Base-by-base conservation (phyloP, 2,888 invertebrate species). In the Microplitis deprimator region DNA sequence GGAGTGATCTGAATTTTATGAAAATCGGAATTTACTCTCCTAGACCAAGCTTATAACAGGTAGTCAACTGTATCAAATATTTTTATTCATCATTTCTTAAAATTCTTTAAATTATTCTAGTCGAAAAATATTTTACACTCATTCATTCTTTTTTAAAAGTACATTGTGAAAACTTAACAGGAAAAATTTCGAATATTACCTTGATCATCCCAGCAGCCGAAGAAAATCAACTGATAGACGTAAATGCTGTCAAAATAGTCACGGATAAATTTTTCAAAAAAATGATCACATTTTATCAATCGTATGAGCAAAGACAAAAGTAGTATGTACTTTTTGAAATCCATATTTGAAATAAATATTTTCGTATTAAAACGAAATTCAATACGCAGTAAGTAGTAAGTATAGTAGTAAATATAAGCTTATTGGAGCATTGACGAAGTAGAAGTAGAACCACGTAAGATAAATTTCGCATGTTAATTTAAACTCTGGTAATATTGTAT, bases 141-240 rank as follows among this genome's bases (percentile, higher is more conserved):
- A 41, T 8, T 7, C 41, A 41, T 17, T 17, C 1, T 17, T 17
- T 17, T 17, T n/a, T n/a, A n/a, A n/a, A n/a, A n/a, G n/a, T 17
- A 1, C 17, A 17, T 17, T 17, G 17, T 1, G 1, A 17, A 17
- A 17, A 17, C 1, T 17, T 17, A 1, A 41, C 1, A 20, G 40
- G 13, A 65, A 61, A 8, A 38, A 7, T 16, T 13, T 16, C 13
- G 8, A 3, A 10, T 17, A 29, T 13, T 20, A 70, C 76, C 76
- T 59, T 41, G 7, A 20, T 38, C 8, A 8, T 50, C 17, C 70
- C 71, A 76, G 39, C 76, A 76, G 13, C 70, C 76, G 6, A 76
- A 76, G 13, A 71, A 13, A 38, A 71, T 20, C 41, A 76, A 16
- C 6, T 76, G 76, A 71, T 71, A 70, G 8, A 76, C 59, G 50